Conservation (phyloP, 2,113 vertebrate genomes). For the Bubo bubo region DNA sequence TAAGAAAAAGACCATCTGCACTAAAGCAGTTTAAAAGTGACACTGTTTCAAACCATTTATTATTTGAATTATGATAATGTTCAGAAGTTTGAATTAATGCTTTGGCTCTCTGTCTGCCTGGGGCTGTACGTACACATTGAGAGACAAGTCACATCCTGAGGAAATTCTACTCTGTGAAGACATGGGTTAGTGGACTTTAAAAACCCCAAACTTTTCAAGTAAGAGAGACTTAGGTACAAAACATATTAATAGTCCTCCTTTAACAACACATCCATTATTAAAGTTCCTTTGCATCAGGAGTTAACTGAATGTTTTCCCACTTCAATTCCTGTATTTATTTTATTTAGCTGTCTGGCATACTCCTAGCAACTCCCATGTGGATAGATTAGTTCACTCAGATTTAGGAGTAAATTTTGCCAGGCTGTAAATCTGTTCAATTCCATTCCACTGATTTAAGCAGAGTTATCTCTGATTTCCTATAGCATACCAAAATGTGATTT, state of each 20-base stretch:
- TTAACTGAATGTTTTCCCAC: fast-evolving
- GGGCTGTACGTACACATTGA: background rate
- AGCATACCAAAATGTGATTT: background rate
- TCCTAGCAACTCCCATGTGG: background rate
- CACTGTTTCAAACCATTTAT: background rate
- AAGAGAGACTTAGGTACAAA: background rate
- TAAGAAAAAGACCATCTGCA: slow-evolving; percentile 37
- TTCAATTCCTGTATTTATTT: background rate
- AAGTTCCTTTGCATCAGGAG: background rate
- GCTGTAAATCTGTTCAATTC: background rate
- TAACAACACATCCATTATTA: background rate
- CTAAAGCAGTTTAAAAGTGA: slow-evolving; percentile 40
- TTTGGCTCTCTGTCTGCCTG: background rate
- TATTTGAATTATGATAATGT: slow-evolving; percentile 13
- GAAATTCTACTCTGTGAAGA: background rate
- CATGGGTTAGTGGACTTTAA: background rate
- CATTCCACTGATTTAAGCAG: background rate
- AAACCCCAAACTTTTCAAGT: background rate
- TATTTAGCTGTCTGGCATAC: background rate
- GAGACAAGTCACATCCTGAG: background rate
- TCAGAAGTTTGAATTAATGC: background rate
- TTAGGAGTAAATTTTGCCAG: background rate
- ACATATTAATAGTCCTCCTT: background rate
- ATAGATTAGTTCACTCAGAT: background rate
- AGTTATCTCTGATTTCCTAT: background rate